Evolutionary conservation across 2,113 vertebrate genomes (phyloP), one percentile per base, ranked within the genome.

Genomic region (Monarcha castaneiventris): DNA sequence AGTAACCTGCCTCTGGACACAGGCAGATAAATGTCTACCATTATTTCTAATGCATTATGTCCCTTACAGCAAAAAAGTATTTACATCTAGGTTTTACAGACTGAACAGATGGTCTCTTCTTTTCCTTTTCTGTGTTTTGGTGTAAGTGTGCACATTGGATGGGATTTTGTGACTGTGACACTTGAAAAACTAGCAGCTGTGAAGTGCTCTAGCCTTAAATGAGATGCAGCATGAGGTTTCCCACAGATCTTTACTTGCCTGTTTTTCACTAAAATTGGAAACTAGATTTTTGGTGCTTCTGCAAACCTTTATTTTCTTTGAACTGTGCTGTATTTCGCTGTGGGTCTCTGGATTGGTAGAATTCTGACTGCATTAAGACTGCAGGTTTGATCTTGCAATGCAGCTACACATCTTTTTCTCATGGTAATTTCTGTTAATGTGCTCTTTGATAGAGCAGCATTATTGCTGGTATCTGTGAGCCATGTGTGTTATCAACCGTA

Each of bases 121-220:
- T 78, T 54, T 22, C 55, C 29, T 67, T 71, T 82, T 49, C 77
- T 33, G 2, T 96, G 89, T 96, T 94, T 95, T 97, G 86, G 74
- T 94, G 77, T 84, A 85, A 91, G 67, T 82, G 84, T 91, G 91
- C 91, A 74, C 71, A 4, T 73, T 93, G 84, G 78, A 69, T 89
- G 58, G 59, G 78, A 69, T 96, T 96, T 80, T 91, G 74, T 87
- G 91, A 84, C 32, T 89, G 89, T 95, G 96, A 90, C 89, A 87
- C 95, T 89, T 87, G 82, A 76, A 93, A 93, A 95, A 82, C 86
- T 52, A 90, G 84, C 93, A 94, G 91, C 94, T 94, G 74, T 96
- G 91, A 94, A 93, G 80, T 0, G 5, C 54, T 94, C 14, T 62
- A 74, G 59, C 71, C 87, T 89, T 83, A 91, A 95, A 96, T 87